These are phyloP conservation scores for Chaetodon auriga DNA, from an alignment of 2,113 vertebrate genomes.

Conservation along the genomic window DNA sequence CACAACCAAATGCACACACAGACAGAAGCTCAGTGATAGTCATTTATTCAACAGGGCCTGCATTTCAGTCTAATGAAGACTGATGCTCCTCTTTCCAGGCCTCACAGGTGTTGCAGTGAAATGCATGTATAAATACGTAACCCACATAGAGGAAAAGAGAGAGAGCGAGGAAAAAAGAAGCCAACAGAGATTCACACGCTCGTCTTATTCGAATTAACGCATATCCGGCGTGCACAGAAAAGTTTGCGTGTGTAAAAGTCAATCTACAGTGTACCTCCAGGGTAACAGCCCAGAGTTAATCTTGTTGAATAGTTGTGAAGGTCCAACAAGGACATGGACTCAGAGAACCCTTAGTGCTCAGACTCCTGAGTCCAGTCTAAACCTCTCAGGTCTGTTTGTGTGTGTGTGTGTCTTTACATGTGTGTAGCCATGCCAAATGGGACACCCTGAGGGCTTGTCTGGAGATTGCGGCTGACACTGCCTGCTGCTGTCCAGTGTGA, in stretches of 20 bases:
- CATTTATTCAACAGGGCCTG: conserved; percentile 78
- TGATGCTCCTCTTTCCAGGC: conserved; percentile 70
- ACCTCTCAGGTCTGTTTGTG: conserved; percentile 63
- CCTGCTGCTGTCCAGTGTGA: conserved; percentile 80
- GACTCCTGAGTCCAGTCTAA: conserved; percentile 54
- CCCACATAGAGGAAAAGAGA: conserved; percentile 66
- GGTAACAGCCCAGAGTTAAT: conserved; percentile 55
- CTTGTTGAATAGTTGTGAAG: conserved; percentile 59
- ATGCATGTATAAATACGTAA: conserved; percentile 78
- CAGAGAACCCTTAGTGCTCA: conserved; percentile 51
- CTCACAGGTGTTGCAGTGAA: conserved; percentile 78
- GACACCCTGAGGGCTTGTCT: conserved; percentile 82
- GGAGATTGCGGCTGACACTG: conserved; percentile 80
- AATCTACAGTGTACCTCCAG: conserved; percentile 26
- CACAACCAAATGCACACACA: conserved; percentile 25
- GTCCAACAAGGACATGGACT: conserved; percentile 68
- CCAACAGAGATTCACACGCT: conserved; percentile 13
- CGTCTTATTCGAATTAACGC: conserved; percentile 37
- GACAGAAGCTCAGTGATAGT: conserved; percentile 61
- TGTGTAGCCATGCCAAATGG: conserved; percentile 77
- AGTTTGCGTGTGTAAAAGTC: conserved; percentile 8
- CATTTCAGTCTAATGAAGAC: conserved; percentile 81
- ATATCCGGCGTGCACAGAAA: not conserved
- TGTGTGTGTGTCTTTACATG: conserved; percentile 27
- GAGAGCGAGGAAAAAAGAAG: conserved; percentile 26